These are phyloP conservation scores for Lamellibrachia columna DNA, from an alignment of 2,888 invertebrate genomes.

Conservation along the genomic window DNA sequence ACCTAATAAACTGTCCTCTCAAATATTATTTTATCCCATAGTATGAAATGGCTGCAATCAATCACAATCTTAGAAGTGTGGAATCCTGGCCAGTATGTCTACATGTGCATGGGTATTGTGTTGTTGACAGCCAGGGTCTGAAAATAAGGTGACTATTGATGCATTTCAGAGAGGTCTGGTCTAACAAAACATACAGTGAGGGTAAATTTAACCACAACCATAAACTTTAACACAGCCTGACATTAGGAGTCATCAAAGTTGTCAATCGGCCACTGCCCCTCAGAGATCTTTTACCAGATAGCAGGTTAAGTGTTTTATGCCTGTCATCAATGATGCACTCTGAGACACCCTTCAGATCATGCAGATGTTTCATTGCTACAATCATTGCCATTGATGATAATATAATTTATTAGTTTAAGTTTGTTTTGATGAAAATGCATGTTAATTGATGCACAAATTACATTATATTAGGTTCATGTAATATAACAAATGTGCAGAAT, in stretches of 20 bases:
- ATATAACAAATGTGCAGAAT: too few species aligned
- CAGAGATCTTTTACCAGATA: too few species aligned
- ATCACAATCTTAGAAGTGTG: too few species aligned
- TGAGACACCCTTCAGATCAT: not conserved
- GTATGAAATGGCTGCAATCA: not conserved
- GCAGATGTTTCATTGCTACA: not conserved
- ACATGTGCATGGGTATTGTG: not conserved
- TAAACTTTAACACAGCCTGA: not conserved
- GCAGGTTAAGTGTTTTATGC: not conserved
- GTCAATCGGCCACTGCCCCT: not conserved
- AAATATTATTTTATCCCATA: not conserved
- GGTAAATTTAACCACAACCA: not conserved
- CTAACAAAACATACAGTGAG: not conserved
- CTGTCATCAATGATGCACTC: not conserved
- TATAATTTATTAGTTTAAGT: not conserved
- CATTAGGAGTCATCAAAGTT: not conserved
- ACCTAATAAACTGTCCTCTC: too few species aligned
- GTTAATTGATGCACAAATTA: too few species aligned
- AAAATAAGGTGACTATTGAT: not conserved
- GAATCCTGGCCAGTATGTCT: not conserved
- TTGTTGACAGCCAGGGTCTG: not conserved
- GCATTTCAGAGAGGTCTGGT: not conserved
- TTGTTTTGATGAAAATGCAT: too few species aligned
- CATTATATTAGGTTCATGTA: too few species aligned
- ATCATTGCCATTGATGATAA: not conserved